Conservation (phyloP, 1,140 invertebrate species). For the Trachymyrmex septentrionalis region DNA sequence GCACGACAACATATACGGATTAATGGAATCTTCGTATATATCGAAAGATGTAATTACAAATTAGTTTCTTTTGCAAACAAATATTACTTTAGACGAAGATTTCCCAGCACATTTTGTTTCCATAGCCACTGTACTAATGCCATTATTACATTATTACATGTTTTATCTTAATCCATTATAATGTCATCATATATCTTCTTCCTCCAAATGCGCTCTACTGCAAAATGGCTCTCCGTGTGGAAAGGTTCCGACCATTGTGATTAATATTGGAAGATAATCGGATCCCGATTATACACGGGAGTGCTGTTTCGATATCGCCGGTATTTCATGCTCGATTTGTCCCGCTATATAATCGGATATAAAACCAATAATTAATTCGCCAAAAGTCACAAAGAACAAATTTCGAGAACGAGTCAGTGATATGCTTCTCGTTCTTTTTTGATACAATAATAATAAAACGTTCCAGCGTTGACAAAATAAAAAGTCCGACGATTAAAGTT, state of each 20-base stretch:
- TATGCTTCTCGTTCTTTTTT: neutral
- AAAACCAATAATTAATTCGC: conserved; percentile 56
- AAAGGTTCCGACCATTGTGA: conserved; percentile 1
- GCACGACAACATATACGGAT: neutral
- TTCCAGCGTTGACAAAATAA: conserved; percentile 17
- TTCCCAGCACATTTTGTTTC: neutral
- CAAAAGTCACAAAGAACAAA: conserved; percentile 51
- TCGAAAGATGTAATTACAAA: neutral
- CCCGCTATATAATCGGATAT: conserved; percentile 49
- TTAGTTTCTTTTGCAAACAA: neutral
- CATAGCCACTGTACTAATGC: neutral
- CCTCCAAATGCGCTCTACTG: neutral
- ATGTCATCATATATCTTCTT: neutral
- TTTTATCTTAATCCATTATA: conserved; percentile 14
- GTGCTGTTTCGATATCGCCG: conserved; percentile 14
- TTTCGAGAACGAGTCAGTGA: conserved; percentile 21
- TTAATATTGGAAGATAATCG: conserved; percentile 45
- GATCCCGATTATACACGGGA: conserved; percentile 32
- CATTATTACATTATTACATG: neutral
- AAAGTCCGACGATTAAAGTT: conserved; percentile 22
- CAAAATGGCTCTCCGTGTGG: neutral
- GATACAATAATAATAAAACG: conserved; percentile 34
- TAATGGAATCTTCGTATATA: neutral
- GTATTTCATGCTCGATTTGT: conserved; percentile 29
- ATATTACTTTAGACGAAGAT: neutral